Evolutionary conservation across 2,888 invertebrate species (phyloP), one percentile per base, ranked within the genome.

Genomic region (Rhodophaea formosa): DNA sequence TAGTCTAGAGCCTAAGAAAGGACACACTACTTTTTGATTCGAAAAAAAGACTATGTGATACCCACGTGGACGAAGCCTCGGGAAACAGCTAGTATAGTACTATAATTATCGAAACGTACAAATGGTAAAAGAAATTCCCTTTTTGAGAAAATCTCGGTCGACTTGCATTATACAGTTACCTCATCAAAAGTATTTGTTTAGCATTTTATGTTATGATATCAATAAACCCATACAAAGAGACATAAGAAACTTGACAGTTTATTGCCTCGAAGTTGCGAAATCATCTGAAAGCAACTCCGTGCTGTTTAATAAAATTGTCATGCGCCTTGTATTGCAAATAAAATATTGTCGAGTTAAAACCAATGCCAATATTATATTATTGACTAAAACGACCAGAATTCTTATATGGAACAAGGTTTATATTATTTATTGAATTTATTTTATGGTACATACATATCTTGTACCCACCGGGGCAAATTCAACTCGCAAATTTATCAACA

Each of bases 241-340:
- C 35, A 17, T 35, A 35, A 46, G 16, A 35, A 39, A 17, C 16
- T 51, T 35, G 14, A 17, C 51, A 15, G 12, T 8, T 23, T 47
- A 30, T 30, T 8, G 10, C 15, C 15, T 14, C 51, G 10, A 16
- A 12, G 32, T 51, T 51, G 35, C 17, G 17, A 51, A 51, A 51
- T 51, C 16, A 8, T 10, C 15, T 15, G 51, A 17, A 51, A 51
- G 23, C 12, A 17, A 46, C 23, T 12, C 12, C 44, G 15, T 44
- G 15, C 30, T 14, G 30, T 8, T 8, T 14, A 51, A 51, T 35
- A 35, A 35, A 35, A 51, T 35, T 8, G 17, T 10, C 51, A 51
- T 51, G 32, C 32, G 30, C 15, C 32, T 51, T 35, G 16, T 51
- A 10, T 51, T 51, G 35, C 17, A 17, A 51, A 51, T 35, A 51